phyloP scores from a whole-genome alignment of 2,888 invertebrate species.

The Beris morrisii region DNA sequence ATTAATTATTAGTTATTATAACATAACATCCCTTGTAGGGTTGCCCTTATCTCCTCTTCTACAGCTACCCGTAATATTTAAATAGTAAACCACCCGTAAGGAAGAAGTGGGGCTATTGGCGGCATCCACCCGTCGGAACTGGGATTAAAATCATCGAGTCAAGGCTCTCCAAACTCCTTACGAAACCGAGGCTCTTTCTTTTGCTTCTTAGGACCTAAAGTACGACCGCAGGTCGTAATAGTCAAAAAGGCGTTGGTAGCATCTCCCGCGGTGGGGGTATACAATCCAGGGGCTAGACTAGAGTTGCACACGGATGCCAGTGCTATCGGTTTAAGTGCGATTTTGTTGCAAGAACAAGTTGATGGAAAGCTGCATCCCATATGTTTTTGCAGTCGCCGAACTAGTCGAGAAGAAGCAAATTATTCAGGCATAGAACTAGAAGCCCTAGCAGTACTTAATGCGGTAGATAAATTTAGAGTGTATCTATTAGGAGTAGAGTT shows the following conservation, averaged over 20 bases:
- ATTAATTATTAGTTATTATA: too few relatives aligned
- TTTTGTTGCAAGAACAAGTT: slow-evolving; percentile 4
- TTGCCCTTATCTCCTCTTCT: too few relatives aligned
- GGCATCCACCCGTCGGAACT: too few relatives aligned
- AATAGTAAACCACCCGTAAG: too few relatives aligned
- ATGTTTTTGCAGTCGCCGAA: slow-evolving; percentile 22
- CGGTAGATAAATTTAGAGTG: slow-evolving; percentile 9
- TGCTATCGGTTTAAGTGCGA: slow-evolving; percentile 9
- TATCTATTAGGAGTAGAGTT: background rate
- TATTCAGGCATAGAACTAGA: slow-evolving; percentile 33
- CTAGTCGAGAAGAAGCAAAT: slow-evolving; percentile 17
- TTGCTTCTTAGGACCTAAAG: too few relatives aligned
- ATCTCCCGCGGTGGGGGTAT: slow-evolving; percentile 23
- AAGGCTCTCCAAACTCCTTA: too few relatives aligned
- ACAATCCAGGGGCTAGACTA: slow-evolving; percentile 17
- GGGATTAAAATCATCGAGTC: too few relatives aligned
- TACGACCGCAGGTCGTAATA: too few relatives aligned
- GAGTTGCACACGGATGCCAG: slow-evolving; percentile 27
- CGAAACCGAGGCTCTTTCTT: too few relatives aligned
- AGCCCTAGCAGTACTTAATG: slow-evolving; percentile 26
- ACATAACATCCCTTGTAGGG: too few relatives aligned
- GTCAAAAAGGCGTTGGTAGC: slow-evolving; percentile 5
- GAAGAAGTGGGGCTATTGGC: too few relatives aligned
- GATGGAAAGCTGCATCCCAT: slow-evolving; percentile 21
- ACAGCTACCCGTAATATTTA: too few relatives aligned